Conservation (phyloP, 2,797 vertebrate genomes). For the Pteronotus mesoamericanus region DNA sequence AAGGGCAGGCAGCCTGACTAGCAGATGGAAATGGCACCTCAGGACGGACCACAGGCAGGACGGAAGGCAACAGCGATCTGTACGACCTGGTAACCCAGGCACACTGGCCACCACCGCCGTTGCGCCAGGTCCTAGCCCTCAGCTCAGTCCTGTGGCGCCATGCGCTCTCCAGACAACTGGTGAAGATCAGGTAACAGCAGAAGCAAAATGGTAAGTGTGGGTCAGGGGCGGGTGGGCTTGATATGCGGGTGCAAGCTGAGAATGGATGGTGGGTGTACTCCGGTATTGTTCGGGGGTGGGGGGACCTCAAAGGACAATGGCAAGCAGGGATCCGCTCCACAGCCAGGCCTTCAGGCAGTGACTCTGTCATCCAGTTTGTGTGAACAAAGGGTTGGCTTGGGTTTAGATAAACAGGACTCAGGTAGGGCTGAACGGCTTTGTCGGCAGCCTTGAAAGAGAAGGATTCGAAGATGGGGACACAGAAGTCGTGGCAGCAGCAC, state of each 20-base stretch:
- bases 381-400: neutral
- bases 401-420: neutral
- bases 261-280: neutral
- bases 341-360: neutral
- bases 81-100: neutral
- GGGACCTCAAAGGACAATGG: neutral
- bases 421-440: neutral
- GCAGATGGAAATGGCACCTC: neutral
- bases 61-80: neutral
- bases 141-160: neutral
- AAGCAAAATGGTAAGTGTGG: neutral
- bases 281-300: too few species aligned
- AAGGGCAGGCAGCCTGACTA: neutral
- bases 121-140: neutral
- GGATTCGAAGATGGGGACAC: neutral
- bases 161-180: neutral
- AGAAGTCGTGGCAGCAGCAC: neutral
- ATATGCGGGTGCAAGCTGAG: neutral
- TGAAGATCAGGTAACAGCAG: neutral
- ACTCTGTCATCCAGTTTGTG: neutral
- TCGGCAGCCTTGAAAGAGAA: neutral
- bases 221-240: neutral
- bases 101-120: neutral
- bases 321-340: neutral
- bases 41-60: neutral